These are phyloP conservation scores for Clunio marinus DNA, from an alignment of 2,888 invertebrate species.

Conservation along the genomic window DNA sequence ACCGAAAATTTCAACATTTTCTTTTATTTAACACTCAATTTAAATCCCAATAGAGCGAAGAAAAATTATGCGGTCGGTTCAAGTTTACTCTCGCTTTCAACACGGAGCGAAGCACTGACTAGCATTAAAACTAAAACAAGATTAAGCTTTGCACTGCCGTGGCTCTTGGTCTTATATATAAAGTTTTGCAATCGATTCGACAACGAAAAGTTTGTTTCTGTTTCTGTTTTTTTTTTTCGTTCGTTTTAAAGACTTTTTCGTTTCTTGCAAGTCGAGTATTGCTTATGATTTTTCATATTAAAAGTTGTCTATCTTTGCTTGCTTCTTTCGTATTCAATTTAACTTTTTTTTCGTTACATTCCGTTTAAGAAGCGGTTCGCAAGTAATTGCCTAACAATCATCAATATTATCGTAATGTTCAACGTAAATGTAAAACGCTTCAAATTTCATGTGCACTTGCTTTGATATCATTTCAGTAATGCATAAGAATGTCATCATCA, in stretches of 20 bases:
- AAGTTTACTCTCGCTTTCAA: constrained; percentile 19
- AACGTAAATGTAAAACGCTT: no score
- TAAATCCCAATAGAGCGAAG: background rate
- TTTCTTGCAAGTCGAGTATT: constrained; percentile 16
- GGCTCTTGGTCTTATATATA: constrained; percentile 36
- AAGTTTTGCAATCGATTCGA: constrained; percentile 34
- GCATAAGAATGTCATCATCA: no score
- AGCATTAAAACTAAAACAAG: constrained; percentile 33
- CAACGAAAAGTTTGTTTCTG: background rate
- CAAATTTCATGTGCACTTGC: background rate
- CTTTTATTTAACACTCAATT: background rate
- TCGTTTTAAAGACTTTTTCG: no score
- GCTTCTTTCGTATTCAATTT: background rate
- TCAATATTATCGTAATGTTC: constrained; percentile 11
- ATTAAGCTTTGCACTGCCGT: constrained; percentile 28
- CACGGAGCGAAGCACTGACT: constrained; percentile 29
- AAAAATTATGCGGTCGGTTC: background rate
- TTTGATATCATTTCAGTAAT: no score
- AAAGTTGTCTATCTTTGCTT: constrained; percentile 20
- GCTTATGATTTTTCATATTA: constrained; percentile 23
- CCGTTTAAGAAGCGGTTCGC: background rate
- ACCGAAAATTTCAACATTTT: constrained; percentile 10
- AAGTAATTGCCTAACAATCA: background rate
- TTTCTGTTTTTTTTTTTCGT: background rate
- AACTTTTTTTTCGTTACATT: background rate